Conservation (phyloP, 2,888 invertebrate species). For the Limnephilus rhombicus region DNA sequence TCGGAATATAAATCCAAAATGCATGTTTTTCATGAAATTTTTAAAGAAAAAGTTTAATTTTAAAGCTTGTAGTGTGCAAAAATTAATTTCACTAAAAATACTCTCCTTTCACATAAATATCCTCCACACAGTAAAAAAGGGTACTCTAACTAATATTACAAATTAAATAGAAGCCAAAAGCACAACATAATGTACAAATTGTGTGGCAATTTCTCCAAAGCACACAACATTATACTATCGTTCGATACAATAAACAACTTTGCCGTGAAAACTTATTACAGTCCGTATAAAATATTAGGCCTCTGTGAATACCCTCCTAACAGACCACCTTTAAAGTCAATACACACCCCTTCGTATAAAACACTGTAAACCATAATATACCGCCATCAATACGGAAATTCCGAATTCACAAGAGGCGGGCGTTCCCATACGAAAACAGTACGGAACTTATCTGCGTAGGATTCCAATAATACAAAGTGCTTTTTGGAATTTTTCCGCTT, state of each 20-base stretch:
- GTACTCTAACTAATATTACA: too few relatives aligned
- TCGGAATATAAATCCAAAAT: too few relatives aligned
- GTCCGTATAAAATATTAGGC: background rate
- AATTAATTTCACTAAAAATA: too few relatives aligned
- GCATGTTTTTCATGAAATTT: too few relatives aligned
- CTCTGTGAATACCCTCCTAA: background rate
- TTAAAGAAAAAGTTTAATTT: too few relatives aligned
- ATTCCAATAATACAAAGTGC: conserved; percentile 66
- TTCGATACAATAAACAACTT: background rate
- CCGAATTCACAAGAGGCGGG: conserved; percentile 37
- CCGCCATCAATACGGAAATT: conserved; percentile 50
- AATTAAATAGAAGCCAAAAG: background rate
- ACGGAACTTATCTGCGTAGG: conserved; percentile 63
- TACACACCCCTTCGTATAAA: conserved; percentile 26
- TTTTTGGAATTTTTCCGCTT: conserved; percentile 64
- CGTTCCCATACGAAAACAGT: conserved; percentile 42
- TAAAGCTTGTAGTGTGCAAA: too few relatives aligned
- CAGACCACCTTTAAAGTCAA: background rate
- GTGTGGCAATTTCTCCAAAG: background rate
- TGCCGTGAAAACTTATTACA: background rate
- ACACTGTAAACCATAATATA: conserved; percentile 37
- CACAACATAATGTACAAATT: background rate
- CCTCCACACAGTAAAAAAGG: too few relatives aligned
- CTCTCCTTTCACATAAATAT: too few relatives aligned
- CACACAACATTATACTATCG: background rate